Conservation (phyloP, 2,888 invertebrate species). For the Leucania comma region DNA sequence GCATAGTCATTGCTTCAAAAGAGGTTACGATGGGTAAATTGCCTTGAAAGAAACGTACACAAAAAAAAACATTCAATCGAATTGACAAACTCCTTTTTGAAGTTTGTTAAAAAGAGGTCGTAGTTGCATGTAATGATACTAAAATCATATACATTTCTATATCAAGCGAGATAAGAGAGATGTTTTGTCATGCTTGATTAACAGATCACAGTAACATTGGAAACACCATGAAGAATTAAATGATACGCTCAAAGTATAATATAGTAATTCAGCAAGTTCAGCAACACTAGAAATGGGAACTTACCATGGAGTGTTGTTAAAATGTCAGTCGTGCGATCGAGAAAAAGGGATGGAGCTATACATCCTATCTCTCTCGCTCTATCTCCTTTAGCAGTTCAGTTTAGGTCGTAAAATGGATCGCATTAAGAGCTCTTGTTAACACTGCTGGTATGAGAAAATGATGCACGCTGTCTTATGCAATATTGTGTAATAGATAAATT, state of each 20-base stretch:
- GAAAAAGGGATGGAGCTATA: no score
- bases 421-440: no score
- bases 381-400: no score
- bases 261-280: not conserved
- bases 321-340: no score
- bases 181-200: slow-evolving; percentile 27
- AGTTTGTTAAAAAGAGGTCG: not conserved
- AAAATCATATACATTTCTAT: slow-evolving; percentile 3
- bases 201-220: slow-evolving; percentile 2
- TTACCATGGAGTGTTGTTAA: not conserved
- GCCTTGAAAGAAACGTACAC: not conserved
- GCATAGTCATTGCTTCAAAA: slow-evolving; percentile 29
- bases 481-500: slow-evolving; percentile 17
- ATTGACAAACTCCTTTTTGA: not conserved
- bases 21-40: slow-evolving; percentile 26
- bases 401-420: no score
- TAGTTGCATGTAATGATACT: not conserved
- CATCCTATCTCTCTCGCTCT: no score
- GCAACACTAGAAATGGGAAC: not conserved
- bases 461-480: slow-evolving; percentile 7
- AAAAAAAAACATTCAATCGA: not conserved
- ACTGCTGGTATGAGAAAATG: no score
- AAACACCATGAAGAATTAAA: not conserved
- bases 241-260: not conserved
- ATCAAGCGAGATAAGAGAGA: slow-evolving; percentile 24